These are phyloP conservation scores for Drosophila pachea DNA, from an alignment of 1,140 invertebrate genomes.

Conservation along the genomic window DNA sequence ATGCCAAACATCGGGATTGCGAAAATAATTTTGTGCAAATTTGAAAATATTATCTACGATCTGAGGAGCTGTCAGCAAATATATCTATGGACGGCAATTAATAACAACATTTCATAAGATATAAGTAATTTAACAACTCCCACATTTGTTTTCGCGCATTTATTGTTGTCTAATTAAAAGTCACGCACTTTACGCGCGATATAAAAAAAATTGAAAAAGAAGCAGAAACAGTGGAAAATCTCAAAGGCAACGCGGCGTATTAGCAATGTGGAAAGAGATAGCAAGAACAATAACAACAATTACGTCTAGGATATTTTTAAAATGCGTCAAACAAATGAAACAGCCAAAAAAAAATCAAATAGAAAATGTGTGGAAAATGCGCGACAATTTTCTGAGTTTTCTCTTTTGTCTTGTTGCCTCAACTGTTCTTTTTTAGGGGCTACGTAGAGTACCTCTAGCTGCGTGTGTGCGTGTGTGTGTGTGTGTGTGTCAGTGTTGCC, in stretches of 20 bases:
- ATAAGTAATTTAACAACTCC: slow-evolving; percentile 19
- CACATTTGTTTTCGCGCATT: slow-evolving; percentile 55
- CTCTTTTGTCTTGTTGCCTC: slow-evolving; percentile 29
- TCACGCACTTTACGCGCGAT: slow-evolving; percentile 71
- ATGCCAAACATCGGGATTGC: not conserved
- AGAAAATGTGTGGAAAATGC: slow-evolving; percentile 51
- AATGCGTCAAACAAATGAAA: slow-evolving; percentile 63
- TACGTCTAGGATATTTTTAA: slow-evolving; percentile 74
- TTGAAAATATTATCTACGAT: slow-evolving; percentile 4
- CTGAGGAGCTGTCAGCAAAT: slow-evolving; percentile 1
- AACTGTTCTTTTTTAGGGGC: slow-evolving; percentile 31
- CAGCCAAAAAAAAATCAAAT: slow-evolving; percentile 18
- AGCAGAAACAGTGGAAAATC: slow-evolving; percentile 30
- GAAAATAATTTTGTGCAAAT: slow-evolving; percentile 1
- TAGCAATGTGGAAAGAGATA: slow-evolving; percentile 62
- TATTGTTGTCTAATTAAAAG: slow-evolving; percentile 75
- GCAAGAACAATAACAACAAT: slow-evolving; percentile 47
- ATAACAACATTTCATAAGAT: not conserved
- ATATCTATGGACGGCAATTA: slow-evolving; percentile 8
- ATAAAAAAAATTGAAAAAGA: slow-evolving; percentile 39
- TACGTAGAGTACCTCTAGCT: slow-evolving; percentile 58
- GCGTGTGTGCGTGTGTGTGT: slow-evolving; percentile 38
- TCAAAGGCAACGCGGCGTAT: slow-evolving; percentile 70
- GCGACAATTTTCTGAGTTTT: slow-evolving; percentile 57
- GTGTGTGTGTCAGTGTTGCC: slow-evolving; percentile 28